Base-by-base conservation (phyloP, 2,113 vertebrate genomes). In the Calcarius ornatus region DNA sequence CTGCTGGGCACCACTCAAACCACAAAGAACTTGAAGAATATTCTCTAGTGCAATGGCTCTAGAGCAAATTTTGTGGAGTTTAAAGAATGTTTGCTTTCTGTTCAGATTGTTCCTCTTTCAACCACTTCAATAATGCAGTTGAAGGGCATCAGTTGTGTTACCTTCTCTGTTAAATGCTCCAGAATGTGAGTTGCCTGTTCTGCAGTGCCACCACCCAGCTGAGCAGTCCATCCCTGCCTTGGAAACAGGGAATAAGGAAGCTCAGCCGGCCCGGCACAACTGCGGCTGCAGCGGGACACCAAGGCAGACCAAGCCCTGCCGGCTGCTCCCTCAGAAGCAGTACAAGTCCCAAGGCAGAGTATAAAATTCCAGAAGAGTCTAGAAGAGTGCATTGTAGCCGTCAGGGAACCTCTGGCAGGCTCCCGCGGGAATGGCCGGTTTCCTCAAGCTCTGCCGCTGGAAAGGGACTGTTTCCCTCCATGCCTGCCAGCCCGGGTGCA, bases 361-460 rank as follows among this genome's bases (percentile, higher is more conserved):
- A 45, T 11, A 63, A 72, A 59, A 47, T 31, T 64, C 37, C 4
- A 19, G 33, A 51, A 59, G 11, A 66, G 75, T 33, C 3, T 9
- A 47, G 45, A 47, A 47, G 21, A 47, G 45, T 22, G 8, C 65
- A 9, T 4, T 18, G 42, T 10, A 25, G 42, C 60, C 7, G 0
- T 21, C 42, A 45, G 35, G 61, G 30, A 64, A 50, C 24, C 23
- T 30, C 56, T 5, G 0, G 11, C 47, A 86, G 61, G 57, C 57
- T 75, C 53, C 42, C 1, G 0, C 8, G 13, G 38, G 65, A 85
- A 37, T 37, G 8, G 0, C 35, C 68, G 4, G 50, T 24, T 40
- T 69, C 60, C 78, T 48, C 45, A 11, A 16, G 54, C 72, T n/a
- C 27, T 35, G 30, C 27, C 0, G 3, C 47, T 54, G 86, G 79